Evolutionary conservation across 2,888 invertebrate genomes (phyloP).

Genomic region (Microctonus brassicae): DNA sequence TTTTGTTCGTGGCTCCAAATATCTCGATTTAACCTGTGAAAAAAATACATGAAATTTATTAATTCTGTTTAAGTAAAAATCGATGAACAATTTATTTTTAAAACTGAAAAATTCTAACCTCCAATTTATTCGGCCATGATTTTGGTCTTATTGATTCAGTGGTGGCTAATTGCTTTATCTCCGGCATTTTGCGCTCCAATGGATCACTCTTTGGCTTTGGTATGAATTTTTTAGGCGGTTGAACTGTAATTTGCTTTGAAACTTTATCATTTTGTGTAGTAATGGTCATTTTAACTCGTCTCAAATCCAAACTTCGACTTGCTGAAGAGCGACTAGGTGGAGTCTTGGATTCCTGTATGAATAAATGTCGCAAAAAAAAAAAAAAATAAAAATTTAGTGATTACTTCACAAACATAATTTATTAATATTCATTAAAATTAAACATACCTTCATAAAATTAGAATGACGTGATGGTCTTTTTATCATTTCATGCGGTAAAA

Average conservation of each 20-base stretch:
- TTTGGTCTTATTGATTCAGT: constrained; percentile 58
- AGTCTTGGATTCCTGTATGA: constrained; percentile 55
- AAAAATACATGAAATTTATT: constrained; percentile 18
- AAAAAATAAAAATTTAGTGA: not conserved
- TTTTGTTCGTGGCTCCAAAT: constrained; percentile 73
- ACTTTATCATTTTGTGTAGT: constrained; percentile 65
- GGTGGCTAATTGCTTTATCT: constrained; percentile 55
- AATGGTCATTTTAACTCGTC: constrained; percentile 68
- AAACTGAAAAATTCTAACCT: constrained; percentile 49
- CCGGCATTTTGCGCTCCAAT: constrained; percentile 61
- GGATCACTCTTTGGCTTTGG: constrained; percentile 67
- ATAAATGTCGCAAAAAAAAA: not conserved
- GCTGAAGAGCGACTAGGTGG: constrained; percentile 56
- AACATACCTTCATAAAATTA: constrained; percentile 61
- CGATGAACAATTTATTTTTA: not conserved
- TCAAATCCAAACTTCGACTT: constrained; percentile 65
- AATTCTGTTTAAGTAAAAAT: not conserved
- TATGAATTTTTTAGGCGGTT: constrained; percentile 53
- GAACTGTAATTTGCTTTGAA: constrained; percentile 40
- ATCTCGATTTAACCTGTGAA: constrained; percentile 73
- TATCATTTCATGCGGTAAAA: constrained; percentile 68
- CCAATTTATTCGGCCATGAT: constrained; percentile 67
- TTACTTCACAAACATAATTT: not conserved
- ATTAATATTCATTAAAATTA: not conserved
- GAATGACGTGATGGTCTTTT: constrained; percentile 62